phyloP scores from a whole-genome alignment of 2,888 invertebrate species.

The Thysanoteuthis rhombus region DNA sequence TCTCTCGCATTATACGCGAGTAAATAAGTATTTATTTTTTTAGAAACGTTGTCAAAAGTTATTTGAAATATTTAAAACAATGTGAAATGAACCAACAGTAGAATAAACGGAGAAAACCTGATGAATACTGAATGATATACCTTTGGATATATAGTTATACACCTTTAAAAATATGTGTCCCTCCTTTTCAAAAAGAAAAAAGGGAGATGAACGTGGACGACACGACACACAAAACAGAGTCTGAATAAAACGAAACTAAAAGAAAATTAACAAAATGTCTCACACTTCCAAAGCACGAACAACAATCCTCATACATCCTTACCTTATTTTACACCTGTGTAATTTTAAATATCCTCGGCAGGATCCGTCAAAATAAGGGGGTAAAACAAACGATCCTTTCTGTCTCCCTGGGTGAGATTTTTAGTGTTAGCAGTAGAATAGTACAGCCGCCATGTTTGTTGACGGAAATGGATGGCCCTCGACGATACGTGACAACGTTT shows the following conservation, averaged over 20 bases:
- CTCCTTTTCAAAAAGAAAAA: not conserved
- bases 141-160: not conserved
- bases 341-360: not conserved
- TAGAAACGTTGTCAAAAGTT: too few species aligned
- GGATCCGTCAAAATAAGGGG: not conserved
- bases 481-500: not conserved
- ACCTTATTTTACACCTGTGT: not conserved
- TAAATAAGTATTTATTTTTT: too few species aligned
- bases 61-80: too few species aligned
- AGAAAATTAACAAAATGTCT: not conserved
- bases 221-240: not conserved
- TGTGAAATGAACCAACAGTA: too few species aligned
- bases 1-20: too few species aligned
- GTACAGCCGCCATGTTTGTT: conserved; percentile 30
- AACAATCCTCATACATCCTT: not conserved
- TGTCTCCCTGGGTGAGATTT: not conserved
- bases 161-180: not conserved
- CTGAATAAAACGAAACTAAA: not conserved
- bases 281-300: not conserved
- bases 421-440: not conserved
- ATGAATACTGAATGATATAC: too few species aligned
- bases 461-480: conserved; percentile 26
- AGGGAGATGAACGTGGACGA: too few species aligned
- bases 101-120: too few species aligned
- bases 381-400: not conserved